phyloP scores from a whole-genome alignment of 2,888 invertebrate genomes.

The Coenonympha glycerion region DNA sequence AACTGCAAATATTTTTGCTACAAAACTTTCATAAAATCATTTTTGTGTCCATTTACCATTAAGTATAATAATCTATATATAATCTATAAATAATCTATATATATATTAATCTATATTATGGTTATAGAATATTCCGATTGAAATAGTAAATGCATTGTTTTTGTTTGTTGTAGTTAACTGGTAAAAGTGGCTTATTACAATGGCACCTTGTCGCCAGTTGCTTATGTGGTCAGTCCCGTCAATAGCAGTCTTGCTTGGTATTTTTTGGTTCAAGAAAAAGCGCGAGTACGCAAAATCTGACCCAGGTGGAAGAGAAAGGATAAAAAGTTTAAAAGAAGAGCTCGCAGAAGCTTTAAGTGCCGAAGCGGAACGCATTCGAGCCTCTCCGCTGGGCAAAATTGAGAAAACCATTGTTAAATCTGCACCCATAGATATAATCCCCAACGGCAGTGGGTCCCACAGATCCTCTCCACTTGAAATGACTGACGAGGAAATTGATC shows the following conservation, averaged over 20 bases:
- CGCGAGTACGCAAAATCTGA: constrained; percentile 83
- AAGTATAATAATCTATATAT: too few species aligned
- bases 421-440: constrained; percentile 80
- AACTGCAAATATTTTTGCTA: constrained; percentile 13
- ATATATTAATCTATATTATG: too few species aligned
- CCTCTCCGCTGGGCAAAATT: constrained; percentile 64
- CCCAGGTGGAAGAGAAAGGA: constrained; percentile 79
- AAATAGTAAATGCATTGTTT: too few species aligned
- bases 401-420: constrained; percentile 75
- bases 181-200: constrained; percentile 83
- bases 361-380: constrained; percentile 55
- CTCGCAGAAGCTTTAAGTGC: constrained; percentile 65
- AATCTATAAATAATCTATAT: too few species aligned
- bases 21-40: not conserved
- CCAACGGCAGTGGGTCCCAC: constrained; percentile 69
- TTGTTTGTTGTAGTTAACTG: constrained; percentile 65
- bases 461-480: constrained; percentile 76
- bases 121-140: too few species aligned
- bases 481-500: constrained; percentile 81
- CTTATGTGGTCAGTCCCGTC: constrained; percentile 87
- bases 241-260: constrained; percentile 85
- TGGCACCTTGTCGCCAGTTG: constrained; percentile 86
- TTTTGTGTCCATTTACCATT: not conserved
- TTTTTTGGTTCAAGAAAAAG: constrained; percentile 89
- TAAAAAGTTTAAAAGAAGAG: constrained; percentile 68